phyloP scores from a whole-genome alignment of 2,888 invertebrate genomes.

The Prostheceraeus crozeri region DNA sequence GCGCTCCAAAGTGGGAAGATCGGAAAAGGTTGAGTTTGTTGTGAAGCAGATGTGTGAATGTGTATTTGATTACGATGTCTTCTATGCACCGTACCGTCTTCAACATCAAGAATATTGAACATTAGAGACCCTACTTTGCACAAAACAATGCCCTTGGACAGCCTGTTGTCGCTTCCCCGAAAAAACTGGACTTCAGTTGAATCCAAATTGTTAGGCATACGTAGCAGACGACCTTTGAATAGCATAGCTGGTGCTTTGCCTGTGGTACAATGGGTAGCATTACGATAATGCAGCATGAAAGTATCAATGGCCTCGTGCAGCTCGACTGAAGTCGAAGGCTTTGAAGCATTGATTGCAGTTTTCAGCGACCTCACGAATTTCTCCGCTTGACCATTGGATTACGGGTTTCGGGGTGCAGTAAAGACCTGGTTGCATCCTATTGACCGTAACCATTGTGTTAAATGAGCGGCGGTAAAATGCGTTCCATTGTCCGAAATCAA shows the following conservation, averaged over 20 bases:
- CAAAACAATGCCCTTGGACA: too few species aligned
- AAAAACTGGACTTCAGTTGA: too few species aligned
- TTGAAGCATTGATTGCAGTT: not conserved
- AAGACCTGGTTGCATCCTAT: slow-evolving; percentile 21
- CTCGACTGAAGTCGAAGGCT: not conserved
- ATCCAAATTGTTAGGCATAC: too few species aligned
- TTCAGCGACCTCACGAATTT: slow-evolving; percentile 5
- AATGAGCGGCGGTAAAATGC: not conserved
- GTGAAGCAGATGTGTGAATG: too few species aligned
- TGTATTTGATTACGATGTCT: slow-evolving; percentile 6
- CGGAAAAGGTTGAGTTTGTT: too few species aligned
- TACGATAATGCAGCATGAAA: slow-evolving; percentile 2
- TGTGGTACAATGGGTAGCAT: slow-evolving; percentile 4
- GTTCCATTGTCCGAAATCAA: not conserved
- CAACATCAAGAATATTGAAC: slow-evolving; percentile 2
- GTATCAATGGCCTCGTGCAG: not conserved
- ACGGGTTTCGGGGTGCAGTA: not conserved
- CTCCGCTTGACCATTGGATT: slow-evolving; percentile 17
- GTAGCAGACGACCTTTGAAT: not conserved
- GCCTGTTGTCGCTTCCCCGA: too few species aligned
- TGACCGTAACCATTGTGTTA: slow-evolving; percentile 5
- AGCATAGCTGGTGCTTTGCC: not conserved
- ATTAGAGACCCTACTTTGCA: not conserved
- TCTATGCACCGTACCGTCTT: not conserved
- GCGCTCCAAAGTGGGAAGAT: too few species aligned